Base-by-base conservation (phyloP, 2,113 vertebrate species). In the Hydrochoerus hydrochaeris region DNA sequence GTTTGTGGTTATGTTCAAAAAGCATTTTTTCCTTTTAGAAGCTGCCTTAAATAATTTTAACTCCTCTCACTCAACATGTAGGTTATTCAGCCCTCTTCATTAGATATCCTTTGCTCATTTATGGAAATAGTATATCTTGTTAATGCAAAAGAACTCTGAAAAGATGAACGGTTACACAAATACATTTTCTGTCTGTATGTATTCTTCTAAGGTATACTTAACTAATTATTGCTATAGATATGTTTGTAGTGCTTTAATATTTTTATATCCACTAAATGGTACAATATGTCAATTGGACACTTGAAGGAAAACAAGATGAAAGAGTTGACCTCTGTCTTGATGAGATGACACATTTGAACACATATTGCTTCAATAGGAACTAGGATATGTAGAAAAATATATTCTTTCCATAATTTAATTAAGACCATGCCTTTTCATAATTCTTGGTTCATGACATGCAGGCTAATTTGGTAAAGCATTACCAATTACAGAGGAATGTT, bases 401-500 rank as follows among this genome's bases (percentile, higher is more conserved):
- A 92, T 89, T 94, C 82, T 95, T 85, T 83, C 52, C 96, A 94
- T 85, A 90, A 97, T 89, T 95, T 97, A 96, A 97, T 97, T 96
- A 96, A 97, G 87, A 35, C 87, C 57, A 88, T 57, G 63, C 3
- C 67, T 97, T 97, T 96, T 86, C 78, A 75, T 41, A 87, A 92
- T 71, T 96, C 62, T 96, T 95, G 58, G 88, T 96, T 97, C 67
- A 94, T 84, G 85, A 95, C 95, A 96, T 90, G 94, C 44, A 97
- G 92, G 90, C 67, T 96, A 95, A 98, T 96, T 96, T 96, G 88
- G 85, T 96, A 95, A 97, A 97, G 89, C 86, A 95, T 91, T 97
- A 75, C 60, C 91, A 94, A 93, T 97, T 96, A 96, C 12, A 86
- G 28, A 94, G 91, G 94, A 97, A 94, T 54, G 83, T 94, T 97